Evolutionary conservation across 2,797 vertebrate species (phyloP).

Genomic region (Philypnodon macrostomus): DNA sequence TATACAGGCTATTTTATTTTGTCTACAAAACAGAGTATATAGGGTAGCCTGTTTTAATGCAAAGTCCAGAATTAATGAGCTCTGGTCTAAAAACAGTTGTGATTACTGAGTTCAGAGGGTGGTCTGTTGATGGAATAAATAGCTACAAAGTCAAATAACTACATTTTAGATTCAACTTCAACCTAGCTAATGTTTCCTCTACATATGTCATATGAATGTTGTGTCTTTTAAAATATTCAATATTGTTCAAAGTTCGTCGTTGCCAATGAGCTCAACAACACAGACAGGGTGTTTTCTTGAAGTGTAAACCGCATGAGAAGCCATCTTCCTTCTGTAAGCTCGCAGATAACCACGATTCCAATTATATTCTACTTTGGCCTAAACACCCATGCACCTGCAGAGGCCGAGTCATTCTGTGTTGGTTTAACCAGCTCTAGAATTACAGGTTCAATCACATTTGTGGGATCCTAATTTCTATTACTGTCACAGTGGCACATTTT

Average conservation of each 20-base stretch:
- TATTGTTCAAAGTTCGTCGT: too few relatives aligned
- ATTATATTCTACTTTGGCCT: conserved; percentile 53
- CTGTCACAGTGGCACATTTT: conserved; percentile 39
- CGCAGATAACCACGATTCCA: conserved; percentile 52
- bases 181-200: too few relatives aligned
- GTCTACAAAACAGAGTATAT: neutral
- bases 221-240: neutral
- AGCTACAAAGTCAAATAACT: conserved; percentile 11
- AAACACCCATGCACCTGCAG: conserved; percentile 47
- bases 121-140: neutral
- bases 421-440: conserved; percentile 44
- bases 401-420: conserved; percentile 44
- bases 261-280: conserved; percentile 56
- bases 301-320: conserved; percentile 66
- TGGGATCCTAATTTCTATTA: conserved; percentile 41
- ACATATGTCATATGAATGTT: too few relatives aligned
- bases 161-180: too few relatives aligned
- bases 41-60: neutral
- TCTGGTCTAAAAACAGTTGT: neutral
- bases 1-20: neutral
- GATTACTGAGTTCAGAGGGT: conserved; percentile 2
- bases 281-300: conserved; percentile 46
- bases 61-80: conserved; percentile 5
- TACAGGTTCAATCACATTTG: conserved; percentile 45
- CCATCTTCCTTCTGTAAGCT: conserved; percentile 50